Evolutionary conservation across 2,113 vertebrate genomes (phyloP).

Genomic region (Mesocricetus auratus): DNA sequence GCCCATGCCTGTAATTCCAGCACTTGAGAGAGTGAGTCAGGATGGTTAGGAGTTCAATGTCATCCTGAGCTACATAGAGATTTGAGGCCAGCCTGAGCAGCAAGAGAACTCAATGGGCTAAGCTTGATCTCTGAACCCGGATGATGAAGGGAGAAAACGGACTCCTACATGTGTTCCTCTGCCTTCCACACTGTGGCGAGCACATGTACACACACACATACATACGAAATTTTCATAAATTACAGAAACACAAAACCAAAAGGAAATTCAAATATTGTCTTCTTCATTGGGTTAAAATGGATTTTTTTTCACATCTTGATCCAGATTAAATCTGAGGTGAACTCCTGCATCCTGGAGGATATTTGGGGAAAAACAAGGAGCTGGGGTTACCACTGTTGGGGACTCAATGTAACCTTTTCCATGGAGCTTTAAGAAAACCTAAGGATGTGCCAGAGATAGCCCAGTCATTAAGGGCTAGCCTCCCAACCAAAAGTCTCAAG

Average conservation of each 20-base stretch:
- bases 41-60: background rate
- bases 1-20: background rate
- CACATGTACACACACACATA: background rate
- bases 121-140: background rate
- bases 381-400: background rate
- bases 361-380: background rate
- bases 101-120: background rate
- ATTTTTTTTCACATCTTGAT: slow-evolving; percentile 10
- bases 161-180: background rate
- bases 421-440: slow-evolving; percentile 2
- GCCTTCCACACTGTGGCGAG: background rate
- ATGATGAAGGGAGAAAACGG: too few relatives aligned
- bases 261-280: background rate
- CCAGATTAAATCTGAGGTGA: background rate
- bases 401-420: background rate
- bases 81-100: background rate
- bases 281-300: background rate
- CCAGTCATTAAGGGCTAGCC: background rate
- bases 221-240: background rate
- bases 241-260: background rate
- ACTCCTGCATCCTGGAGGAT: background rate
- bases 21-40: background rate
- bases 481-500: background rate
- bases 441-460: too few relatives aligned
- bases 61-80: background rate